Conservation (phyloP, 1,140 invertebrate genomes). For the Eulimnadia texana region DNA sequence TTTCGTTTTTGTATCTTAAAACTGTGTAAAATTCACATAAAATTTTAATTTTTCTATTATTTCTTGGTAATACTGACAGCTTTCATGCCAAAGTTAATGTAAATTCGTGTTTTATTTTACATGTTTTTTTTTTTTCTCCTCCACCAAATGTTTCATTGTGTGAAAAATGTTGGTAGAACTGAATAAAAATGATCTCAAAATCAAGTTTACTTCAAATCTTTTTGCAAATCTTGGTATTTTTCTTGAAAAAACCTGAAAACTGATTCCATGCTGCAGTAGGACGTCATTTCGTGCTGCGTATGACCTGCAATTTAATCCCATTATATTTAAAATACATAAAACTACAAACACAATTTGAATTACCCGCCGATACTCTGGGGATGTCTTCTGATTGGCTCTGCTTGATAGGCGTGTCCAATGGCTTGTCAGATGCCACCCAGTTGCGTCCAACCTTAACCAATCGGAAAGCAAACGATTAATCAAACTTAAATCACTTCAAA, state of each 20-base stretch:
- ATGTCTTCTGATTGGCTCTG: slow-evolving; percentile 27
- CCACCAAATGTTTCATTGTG: too few relatives aligned
- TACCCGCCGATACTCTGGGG: slow-evolving; percentile 31
- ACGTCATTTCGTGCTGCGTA: slow-evolving; percentile 38
- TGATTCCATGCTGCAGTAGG: slow-evolving; percentile 35
- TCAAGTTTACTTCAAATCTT: too few relatives aligned
- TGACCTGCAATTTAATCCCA: slow-evolving; percentile 27
- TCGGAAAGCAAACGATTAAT: background rate
- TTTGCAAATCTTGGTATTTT: too few relatives aligned
- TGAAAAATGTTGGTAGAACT: too few relatives aligned
- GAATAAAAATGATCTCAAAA: too few relatives aligned
- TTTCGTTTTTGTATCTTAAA: background rate
- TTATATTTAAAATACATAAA: too few relatives aligned
- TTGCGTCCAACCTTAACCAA: slow-evolving; percentile 31
- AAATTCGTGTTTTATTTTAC: background rate
- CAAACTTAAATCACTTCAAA: background rate
- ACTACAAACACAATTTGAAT: background rate
- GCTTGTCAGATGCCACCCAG: slow-evolving; percentile 33
- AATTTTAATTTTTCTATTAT: background rate
- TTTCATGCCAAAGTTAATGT: background rate
- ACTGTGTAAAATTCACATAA: background rate
- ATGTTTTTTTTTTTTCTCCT: too few relatives aligned
- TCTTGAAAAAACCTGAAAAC: slow-evolving; percentile 36
- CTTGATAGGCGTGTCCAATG: slow-evolving; percentile 30
- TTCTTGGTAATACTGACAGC: background rate